Evolutionary conservation across 2,797 vertebrate species (phyloP), one percentile per base, ranked within the genome.

Genomic region (Gobio occitaniae): DNA sequence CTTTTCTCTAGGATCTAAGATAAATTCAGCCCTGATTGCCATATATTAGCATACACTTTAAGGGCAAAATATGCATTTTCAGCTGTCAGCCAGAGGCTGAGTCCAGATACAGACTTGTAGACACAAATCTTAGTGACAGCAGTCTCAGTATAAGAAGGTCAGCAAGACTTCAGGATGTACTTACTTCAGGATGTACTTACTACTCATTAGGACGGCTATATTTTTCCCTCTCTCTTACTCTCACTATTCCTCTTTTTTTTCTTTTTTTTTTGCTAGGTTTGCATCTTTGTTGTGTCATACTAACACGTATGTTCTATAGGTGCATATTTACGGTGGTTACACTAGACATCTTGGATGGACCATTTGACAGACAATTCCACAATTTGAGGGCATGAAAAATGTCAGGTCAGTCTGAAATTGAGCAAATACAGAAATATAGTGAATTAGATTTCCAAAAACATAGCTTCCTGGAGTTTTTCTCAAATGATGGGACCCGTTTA

Each of bases 31-130:
- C 61, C 54, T 83, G 78, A 78, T 80, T 86, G 78, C 68, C 36
- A 78, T 79, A 78, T 75, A 91, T 93, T 92, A 90, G 78, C 90
- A 92, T 91, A 90, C 74, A 83, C 86, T 92, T 59, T 88, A 90
- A 90, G 87, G 86, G 80, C 61, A 88, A 86, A 90, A 88, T 86
- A 88, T 89, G 83, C 83, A 44, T 89, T 90, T 87, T 71, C 69
- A 80, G 59, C 77, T 71, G 61, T 16, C n/a, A 29, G 47, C 21
- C 21, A 52, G 29, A 74, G 83, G 19, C 56, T 38, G 19, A 63
- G 48, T 12, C 68, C 71, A 76, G 32, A 69, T 56, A 29, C 25
- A 52, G 36, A 71, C n/a, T 61, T 52, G 29, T 69, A 44, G 61
- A 77, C 56, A 44, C 44, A 48, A 56, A 66, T 69, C 63, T 78